Percentiles rank a stretch among this genome's conserved stretches.
Evolutionary conservation across 2,797 vertebrate genomes (phyloP).

Genomic region (Myiothlypis chrysogaster): DNA sequence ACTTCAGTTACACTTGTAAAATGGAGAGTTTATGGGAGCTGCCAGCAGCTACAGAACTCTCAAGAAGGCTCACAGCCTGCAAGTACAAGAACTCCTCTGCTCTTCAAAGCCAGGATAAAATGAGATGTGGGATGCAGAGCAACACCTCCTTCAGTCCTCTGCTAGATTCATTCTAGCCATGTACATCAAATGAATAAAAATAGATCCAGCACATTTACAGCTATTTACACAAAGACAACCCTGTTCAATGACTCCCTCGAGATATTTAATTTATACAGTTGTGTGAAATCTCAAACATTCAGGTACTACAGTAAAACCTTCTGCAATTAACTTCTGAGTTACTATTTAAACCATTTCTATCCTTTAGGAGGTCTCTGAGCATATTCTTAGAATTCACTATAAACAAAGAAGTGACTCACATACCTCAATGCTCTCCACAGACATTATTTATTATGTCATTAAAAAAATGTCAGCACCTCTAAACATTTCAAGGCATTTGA

Average conservation of each 20-base stretch:
- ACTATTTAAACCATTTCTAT: neutral
- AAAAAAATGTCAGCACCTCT: neutral
- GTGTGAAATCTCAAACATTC: neutral
- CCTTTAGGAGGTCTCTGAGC: neutral
- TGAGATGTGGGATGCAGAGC: neutral
- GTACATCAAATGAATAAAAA: neutral
- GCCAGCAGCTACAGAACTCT: neutral
- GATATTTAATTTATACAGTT: neutral
- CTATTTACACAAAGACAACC: neutral
- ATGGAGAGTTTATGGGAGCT: neutral
- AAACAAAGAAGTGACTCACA: neutral
- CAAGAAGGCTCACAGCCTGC: neutral
- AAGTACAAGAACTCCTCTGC: neutral
- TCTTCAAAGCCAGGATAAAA: neutral
- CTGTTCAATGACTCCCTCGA: neutral
- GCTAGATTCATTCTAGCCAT: neutral
- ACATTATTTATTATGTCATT: neutral
- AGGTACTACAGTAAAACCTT: neutral
- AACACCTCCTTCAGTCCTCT: neutral
- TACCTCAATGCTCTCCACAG: neutral
- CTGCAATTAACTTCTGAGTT: neutral
- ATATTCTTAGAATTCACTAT: neutral
- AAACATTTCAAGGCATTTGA: neutral
- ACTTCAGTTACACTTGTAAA: neutral
- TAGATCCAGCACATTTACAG: neutral